Base-by-base conservation (phyloP, 2,113 vertebrate genomes). In the Galbula dea region DNA sequence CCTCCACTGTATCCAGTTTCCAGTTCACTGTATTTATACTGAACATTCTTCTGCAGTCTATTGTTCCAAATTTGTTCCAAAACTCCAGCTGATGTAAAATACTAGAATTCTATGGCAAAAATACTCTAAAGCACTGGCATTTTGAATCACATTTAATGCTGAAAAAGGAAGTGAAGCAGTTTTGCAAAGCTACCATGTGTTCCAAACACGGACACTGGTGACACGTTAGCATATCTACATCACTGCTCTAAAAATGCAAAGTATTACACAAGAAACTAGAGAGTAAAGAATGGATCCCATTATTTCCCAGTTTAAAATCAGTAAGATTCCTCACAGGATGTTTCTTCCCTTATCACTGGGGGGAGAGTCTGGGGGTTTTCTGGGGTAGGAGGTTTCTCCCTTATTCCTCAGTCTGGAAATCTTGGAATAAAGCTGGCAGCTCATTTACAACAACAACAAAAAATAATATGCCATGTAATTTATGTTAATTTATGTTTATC, bases 311-410 rank as follows among this genome's bases (percentile, higher is more conserved):
- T 66, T 72, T 32, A 48, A 7, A 77, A 54, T 45, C 5, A 18
- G 29, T 43, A 86, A 39, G 8, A 5, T n/a, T 69, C 41, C 27
- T 57, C 43, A n/a, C 6, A 58, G 9, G 12, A 39, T 39, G 11
- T n/a, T 45, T 13, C 17, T 73, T 32, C 34, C 43, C 32, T 57
- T 58, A 22, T 57, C 58, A 45, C 0, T 17, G 16, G 20, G 43
- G 29, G 17, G 29, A 51, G 49, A 51, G 14, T 9, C 41, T 45
- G 26, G 26, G 4, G 3, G 29, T 11, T 26, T 62, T 57, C 36
- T 11, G 11, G 9, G 36, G 17, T 3, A 5, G 6, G 7, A 3
- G 12, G 23, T 17, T 3, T 11, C 12, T 10, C 21, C 18, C n/a
- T 39, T 59, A 32, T 49, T 43, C 19, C 16, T 62, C 14, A 37